Percentiles rank a stretch among this genome's conserved stretches.
phyloP scores from a whole-genome alignment of 2,888 invertebrate genomes.

The Ormyrus thymus region DNA sequence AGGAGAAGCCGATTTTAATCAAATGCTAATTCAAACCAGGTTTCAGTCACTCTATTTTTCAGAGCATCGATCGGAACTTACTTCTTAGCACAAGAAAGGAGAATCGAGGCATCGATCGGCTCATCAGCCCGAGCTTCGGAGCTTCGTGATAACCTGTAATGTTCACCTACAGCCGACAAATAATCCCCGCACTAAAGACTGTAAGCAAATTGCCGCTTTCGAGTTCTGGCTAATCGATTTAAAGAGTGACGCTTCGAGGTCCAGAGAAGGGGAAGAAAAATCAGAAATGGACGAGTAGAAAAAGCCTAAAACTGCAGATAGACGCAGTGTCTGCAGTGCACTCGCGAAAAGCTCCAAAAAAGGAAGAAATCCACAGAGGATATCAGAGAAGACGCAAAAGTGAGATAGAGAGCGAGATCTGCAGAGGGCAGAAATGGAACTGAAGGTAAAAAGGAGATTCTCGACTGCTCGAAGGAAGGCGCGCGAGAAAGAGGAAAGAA shows the following conservation, averaged over 20 bases:
- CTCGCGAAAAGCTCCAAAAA: background rate
- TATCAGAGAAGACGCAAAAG: conserved; percentile 4
- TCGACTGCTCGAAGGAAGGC: too few species aligned
- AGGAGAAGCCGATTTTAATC: too few species aligned
- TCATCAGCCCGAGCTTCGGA: background rate
- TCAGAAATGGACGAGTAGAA: background rate
- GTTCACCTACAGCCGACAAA: background rate
- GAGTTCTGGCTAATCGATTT: conserved; percentile 19
- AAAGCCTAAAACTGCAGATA: conserved; percentile 16
- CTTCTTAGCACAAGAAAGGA: too few species aligned
- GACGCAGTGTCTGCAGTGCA: conserved; percentile 1
- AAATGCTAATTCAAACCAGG: too few species aligned
- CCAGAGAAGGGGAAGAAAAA: background rate
- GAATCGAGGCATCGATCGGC: too few species aligned
- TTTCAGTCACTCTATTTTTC: too few species aligned
- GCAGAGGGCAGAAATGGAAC: conserved; percentile 15
- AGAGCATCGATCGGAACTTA: too few species aligned
- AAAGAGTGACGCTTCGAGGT: background rate
- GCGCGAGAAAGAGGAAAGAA: background rate
- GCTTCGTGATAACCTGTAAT: background rate
- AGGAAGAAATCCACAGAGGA: conserved; percentile 16
- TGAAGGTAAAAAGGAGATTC: background rate
- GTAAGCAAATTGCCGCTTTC: conserved; percentile 11
- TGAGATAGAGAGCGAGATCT: conserved; percentile 1
- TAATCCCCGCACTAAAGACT: background rate